Evolutionary conservation across 2,113 vertebrate species (phyloP).

Genomic region (Rhodinocichla rosea): DNA sequence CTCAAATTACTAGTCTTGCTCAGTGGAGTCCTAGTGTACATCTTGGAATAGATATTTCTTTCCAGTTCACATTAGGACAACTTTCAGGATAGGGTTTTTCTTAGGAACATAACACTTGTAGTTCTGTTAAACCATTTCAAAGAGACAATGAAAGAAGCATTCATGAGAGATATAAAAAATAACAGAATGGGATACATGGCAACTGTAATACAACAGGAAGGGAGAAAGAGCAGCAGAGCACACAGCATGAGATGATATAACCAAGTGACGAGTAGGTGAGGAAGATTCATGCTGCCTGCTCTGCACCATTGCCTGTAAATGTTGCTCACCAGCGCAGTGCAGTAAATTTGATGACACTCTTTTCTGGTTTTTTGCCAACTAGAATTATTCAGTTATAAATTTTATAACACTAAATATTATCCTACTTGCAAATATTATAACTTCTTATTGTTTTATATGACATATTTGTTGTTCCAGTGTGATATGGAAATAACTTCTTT

Average conservation of each 20-base stretch:
- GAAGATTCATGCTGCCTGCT: constrained; percentile 11
- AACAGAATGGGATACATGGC: not conserved
- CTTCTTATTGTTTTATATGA: not conserved
- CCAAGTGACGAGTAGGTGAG: not conserved
- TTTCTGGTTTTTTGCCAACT: not conserved
- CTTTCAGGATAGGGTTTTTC: not conserved
- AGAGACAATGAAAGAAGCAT: not conserved
- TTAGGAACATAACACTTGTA: not conserved
- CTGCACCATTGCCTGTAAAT: not conserved
- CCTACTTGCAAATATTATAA: constrained; percentile 40
- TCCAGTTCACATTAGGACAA: not conserved
- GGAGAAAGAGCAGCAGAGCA: not conserved
- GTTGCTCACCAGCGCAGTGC: not conserved
- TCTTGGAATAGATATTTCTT: not conserved
- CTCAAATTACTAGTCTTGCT: not conserved
- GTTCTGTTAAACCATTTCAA: not conserved
- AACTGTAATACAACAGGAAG: not conserved
- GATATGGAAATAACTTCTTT: not conserved
- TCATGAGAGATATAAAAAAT: not conserved
- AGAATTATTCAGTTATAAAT: constrained; percentile 41
- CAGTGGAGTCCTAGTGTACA: not conserved
- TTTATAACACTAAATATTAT: constrained; percentile 33
- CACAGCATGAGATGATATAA: not conserved
- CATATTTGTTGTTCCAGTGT: not conserved
- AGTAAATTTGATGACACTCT: not conserved